phyloP scores from a whole-genome alignment of 2,113 vertebrate species.

The Barbus barbus region DNA sequence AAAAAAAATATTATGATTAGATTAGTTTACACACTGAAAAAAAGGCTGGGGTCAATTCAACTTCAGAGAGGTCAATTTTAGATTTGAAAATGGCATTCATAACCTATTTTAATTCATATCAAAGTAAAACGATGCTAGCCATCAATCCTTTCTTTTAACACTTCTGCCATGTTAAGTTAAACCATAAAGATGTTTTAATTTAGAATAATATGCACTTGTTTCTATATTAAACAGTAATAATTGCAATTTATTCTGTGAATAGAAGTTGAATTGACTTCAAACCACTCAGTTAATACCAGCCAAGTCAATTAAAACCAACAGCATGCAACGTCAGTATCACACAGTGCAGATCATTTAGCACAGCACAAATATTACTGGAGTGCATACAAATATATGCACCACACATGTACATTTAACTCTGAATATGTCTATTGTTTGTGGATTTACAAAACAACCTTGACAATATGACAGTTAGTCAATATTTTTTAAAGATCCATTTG shows the following conservation, averaged over 20 bases:
- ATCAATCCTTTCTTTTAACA: not conserved
- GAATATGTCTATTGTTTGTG: not conserved
- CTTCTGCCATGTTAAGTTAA: not conserved
- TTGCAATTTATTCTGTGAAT: not conserved
- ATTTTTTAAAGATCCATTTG: not conserved
- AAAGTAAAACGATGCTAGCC: not conserved
- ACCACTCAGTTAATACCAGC: constrained; percentile 51
- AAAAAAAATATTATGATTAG: no score
- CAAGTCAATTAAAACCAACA: constrained; percentile 39
- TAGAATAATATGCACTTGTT: no score
- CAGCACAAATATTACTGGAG: no score
- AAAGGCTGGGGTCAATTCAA: not conserved
- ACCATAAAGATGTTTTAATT: no score
- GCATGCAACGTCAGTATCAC: constrained; percentile 65
- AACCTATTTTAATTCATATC: not conserved
- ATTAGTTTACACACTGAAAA: no score
- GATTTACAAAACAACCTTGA: no score
- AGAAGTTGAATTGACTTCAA: constrained; percentile 23
- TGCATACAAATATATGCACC: constrained; percentile 5
- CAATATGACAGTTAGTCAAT: no score
- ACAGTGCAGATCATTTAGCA: constrained; percentile 43
- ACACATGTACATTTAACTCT: not conserved
- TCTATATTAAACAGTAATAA: not conserved
- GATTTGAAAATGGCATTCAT: not conserved
- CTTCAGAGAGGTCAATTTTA: not conserved